Percentiles rank a stretch among this genome's conserved stretches.
Evolutionary conservation across 2,888 invertebrate genomes (phyloP).

Genomic region (Tenthredo distinguenda): DNA sequence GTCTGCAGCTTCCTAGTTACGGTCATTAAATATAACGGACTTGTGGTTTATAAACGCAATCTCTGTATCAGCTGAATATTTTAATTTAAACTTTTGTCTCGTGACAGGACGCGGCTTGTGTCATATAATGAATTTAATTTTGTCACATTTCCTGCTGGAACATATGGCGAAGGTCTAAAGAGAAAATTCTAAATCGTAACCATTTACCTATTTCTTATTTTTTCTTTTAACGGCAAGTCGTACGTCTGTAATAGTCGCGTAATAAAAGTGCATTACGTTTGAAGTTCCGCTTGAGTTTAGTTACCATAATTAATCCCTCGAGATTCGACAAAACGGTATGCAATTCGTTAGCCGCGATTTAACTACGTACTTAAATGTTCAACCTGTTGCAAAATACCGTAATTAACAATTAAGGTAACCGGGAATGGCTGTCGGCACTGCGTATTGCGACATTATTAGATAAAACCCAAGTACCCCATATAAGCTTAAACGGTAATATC

Average conservation of each 20-base stretch:
- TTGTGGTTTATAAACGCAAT: conserved; percentile 8
- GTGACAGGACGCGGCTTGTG: conserved; percentile 4
- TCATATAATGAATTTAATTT: not conserved
- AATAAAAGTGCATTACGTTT: not conserved
- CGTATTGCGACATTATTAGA: conserved; percentile 30
- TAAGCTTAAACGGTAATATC: conserved; percentile 7
- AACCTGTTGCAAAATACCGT: conserved; percentile 22
- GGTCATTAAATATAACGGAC: conserved; percentile 30
- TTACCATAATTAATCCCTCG: not conserved
- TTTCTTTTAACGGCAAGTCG: not conserved
- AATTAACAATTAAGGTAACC: conserved; percentile 35
- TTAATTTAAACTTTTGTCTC: conserved; percentile 29
- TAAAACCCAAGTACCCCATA: not conserved
- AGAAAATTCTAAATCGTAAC: not conserved
- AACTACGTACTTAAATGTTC: conserved; percentile 7
- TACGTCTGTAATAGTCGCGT: not conserved
- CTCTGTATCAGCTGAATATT: not conserved
- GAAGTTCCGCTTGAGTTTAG: not conserved
- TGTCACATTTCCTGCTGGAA: not conserved
- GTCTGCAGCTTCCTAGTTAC: conserved; percentile 25
- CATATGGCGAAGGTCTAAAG: not conserved
- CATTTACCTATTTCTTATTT: not conserved
- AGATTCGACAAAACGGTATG: not conserved
- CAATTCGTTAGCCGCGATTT: conserved; percentile 30
- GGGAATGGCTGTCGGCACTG: conserved; percentile 16